Evolutionary conservation across 2,113 vertebrate species (phyloP).

Genomic region (Caranx ignobilis): DNA sequence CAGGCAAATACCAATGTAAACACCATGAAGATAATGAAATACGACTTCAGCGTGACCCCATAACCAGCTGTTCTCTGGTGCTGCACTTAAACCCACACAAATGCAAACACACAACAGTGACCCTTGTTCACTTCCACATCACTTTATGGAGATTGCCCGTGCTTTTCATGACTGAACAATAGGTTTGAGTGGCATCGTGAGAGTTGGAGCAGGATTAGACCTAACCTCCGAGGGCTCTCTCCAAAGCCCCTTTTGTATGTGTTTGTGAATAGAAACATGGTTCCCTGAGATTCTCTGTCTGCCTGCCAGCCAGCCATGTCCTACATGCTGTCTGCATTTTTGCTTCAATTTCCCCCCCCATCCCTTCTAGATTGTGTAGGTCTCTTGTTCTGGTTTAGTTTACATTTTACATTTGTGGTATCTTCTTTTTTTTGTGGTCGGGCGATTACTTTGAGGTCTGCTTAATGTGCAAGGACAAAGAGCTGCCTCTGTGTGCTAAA

Average conservation of each 20-base stretch:
- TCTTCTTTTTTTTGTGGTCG: constrained; percentile 2
- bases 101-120: constrained; percentile 8
- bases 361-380: too few relatives aligned
- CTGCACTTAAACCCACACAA: constrained; percentile 10
- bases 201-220: constrained; percentile 68
- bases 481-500: neutral
- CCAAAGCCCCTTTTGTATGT: constrained; percentile 62
- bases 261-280: constrained; percentile 63
- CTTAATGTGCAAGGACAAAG: neutral
- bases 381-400: neutral
- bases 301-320: constrained; percentile 37
- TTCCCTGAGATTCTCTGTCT: constrained; percentile 50
- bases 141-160: constrained; percentile 49
- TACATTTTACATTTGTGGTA: neutral
- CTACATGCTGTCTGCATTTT: constrained; percentile 40
- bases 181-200: constrained; percentile 57
- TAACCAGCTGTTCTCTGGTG: neutral
- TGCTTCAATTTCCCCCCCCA: neutral
- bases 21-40: neutral
- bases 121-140: constrained; percentile 34
- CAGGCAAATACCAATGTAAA: neutral
- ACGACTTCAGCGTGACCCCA: neutral
- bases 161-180: constrained; percentile 66
- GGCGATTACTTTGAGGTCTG: neutral
- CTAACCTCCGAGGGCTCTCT: constrained; percentile 60